A percentile compares a stretch with the other conserved stretches of the same genome.
These are phyloP conservation scores for Coendou prehensilis DNA, from an alignment of 2,797 vertebrate species.

Conservation along the genomic window DNA sequence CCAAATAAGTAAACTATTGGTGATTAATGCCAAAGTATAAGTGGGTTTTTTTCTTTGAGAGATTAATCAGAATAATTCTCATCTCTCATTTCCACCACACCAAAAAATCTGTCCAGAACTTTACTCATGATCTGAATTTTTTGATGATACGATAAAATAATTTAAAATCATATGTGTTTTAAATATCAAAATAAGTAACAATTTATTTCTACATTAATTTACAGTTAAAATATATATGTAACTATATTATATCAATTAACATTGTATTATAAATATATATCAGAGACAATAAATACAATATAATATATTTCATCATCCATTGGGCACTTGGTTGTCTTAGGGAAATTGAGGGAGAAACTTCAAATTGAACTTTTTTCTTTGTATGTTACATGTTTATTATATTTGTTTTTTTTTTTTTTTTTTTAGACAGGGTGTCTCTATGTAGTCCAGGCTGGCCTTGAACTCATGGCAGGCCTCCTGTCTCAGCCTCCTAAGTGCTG, in stretches of 20 bases:
- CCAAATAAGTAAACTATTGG: conserved; percentile 28
- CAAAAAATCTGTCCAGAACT: conserved; percentile 14
- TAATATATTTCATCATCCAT: not conserved
- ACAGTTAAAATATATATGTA: conserved; percentile 50
- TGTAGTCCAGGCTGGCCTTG: no score
- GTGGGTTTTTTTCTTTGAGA: not conserved
- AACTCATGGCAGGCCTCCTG: no score
- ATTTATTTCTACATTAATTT: conserved; percentile 62
- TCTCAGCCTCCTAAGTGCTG: no score
- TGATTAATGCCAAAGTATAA: not conserved
- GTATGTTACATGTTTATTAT: conserved; percentile 10
- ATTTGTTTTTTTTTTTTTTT: not conserved
- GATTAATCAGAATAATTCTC: conserved; percentile 23
- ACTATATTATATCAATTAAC: not conserved
- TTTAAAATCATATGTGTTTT: conserved; percentile 56
- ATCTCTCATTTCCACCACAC: not conserved
- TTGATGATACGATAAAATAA: conserved; percentile 41
- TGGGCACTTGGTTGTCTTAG: not conserved
- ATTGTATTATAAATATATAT: not conserved
- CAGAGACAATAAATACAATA: conserved; percentile 6
- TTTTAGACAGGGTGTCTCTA: no score
- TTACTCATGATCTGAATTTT: conserved; percentile 36
- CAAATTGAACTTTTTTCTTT: conserved; percentile 14
- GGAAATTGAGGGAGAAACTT: not conserved
- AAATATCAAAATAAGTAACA: conserved; percentile 37